A percentile compares a stretch with the other conserved stretches of the same genome.
Conservation (phyloP, 2,888 invertebrate genomes). For the Galerucella nymphaeae region DNA sequence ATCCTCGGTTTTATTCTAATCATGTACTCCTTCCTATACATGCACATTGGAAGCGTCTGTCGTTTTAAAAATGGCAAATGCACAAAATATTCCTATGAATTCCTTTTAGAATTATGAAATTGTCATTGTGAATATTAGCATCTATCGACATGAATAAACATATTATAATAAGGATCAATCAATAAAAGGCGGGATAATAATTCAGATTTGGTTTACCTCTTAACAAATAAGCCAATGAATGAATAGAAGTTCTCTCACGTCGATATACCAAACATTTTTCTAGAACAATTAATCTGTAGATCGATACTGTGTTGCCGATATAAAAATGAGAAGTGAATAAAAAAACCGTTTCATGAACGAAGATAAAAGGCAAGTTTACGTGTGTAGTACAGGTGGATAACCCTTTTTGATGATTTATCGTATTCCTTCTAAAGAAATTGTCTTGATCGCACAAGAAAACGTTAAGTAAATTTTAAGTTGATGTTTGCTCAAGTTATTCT, state of each 20-base stretch:
- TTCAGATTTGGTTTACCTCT: not conserved
- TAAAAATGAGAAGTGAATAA: not conserved
- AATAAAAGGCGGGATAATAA: not conserved
- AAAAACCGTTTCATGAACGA: not conserved
- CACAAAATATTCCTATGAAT: slow-evolving; percentile 56
- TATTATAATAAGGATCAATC: no score
- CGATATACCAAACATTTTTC: not conserved
- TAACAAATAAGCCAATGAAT: not conserved
- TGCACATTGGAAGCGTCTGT: slow-evolving; percentile 54
- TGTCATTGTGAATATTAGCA: slow-evolving; percentile 45
- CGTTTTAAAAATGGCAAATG: slow-evolving; percentile 55
- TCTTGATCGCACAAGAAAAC: no score
- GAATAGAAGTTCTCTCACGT: not conserved
- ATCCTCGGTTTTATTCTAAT: slow-evolving; percentile 54
- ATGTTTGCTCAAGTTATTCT: not conserved
- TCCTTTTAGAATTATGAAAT: slow-evolving; percentile 48
- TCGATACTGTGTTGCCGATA: not conserved
- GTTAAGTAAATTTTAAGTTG: not conserved
- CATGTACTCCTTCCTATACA: slow-evolving; percentile 52
- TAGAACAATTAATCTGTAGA: not conserved
- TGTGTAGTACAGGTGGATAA: not conserved
- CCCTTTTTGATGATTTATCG: no score
- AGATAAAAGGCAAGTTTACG: not conserved
- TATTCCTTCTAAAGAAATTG: no score
- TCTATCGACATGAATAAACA: slow-evolving; percentile 10